Percentiles rank a stretch among this genome's conserved stretches.
These are phyloP conservation scores for Sander vitreus DNA, from an alignment of 2,113 vertebrate genomes.

Conservation along the genomic window DNA sequence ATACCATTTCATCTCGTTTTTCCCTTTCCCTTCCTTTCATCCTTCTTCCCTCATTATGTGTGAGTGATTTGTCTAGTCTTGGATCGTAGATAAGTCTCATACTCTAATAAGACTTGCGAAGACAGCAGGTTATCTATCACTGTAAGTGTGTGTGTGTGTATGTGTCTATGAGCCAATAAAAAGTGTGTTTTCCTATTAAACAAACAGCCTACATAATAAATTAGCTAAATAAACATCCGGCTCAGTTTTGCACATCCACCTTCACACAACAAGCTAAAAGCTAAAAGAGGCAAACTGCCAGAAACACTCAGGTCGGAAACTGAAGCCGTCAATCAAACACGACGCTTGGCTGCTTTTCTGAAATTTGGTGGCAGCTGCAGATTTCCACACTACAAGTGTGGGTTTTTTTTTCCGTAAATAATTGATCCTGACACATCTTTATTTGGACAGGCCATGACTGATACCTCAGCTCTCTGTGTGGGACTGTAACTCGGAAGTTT, in stretches of 20 bases:
- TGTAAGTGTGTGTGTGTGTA: slow-evolving; percentile 1
- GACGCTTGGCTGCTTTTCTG: not conserved
- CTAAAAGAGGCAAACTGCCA: slow-evolving; percentile 33
- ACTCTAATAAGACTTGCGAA: slow-evolving; percentile 26
- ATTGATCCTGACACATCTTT: not conserved
- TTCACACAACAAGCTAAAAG: slow-evolving; percentile 46
- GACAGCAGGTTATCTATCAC: slow-evolving; percentile 21
- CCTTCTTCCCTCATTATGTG: not conserved
- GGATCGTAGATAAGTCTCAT: slow-evolving; percentile 14
- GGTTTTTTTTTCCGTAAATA: slow-evolving; percentile 31
- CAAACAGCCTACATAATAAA: slow-evolving; percentile 36
- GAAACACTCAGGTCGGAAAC: not conserved
- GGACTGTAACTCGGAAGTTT: not conserved
- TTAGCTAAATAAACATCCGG: slow-evolving; percentile 28
- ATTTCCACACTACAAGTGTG: slow-evolving; percentile 30
- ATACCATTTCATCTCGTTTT: not conserved
- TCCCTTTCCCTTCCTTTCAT: not conserved
- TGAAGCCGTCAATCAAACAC: slow-evolving; percentile 34
- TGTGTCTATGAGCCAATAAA: slow-evolving; percentile 2
- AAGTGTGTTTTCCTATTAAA: slow-evolving; percentile 36
- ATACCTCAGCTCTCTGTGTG: not conserved
- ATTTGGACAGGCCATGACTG: not conserved
- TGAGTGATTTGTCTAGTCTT: slow-evolving; percentile 12
- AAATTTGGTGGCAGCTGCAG: slow-evolving; percentile 25
- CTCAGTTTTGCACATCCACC: slow-evolving; percentile 7